phyloP scores from a whole-genome alignment of 37 sponge, comb jelly and placozoan genomes.

The Halisarca cf. caerulea region DNA sequence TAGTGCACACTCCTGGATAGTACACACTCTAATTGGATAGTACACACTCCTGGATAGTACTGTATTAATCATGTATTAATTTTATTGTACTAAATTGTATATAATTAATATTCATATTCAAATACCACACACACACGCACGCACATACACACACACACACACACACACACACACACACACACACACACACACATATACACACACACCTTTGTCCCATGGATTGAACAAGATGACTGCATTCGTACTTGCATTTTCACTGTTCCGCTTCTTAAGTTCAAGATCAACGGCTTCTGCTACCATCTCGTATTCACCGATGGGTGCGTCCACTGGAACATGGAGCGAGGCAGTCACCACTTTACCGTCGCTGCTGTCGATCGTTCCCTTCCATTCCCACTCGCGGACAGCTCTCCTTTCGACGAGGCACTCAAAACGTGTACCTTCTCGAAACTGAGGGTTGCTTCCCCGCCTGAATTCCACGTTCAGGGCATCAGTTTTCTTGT shows the following conservation, averaged over 20 bases:
- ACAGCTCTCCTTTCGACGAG: not conserved
- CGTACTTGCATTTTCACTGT: not conserved
- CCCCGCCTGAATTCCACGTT: conserved; percentile 19
- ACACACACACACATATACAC: no score
- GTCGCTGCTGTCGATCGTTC: not conserved
- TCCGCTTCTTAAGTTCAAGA: not conserved
- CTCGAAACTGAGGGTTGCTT: not conserved
- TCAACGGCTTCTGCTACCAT: conserved; percentile 2
- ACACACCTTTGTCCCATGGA: conserved; percentile 68
- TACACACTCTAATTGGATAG: no score
- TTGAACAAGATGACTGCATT: conserved; percentile 63
- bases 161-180: no score
- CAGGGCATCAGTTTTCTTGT: not conserved
- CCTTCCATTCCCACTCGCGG: conserved; percentile 22
- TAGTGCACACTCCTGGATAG: no score
- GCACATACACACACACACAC: no score
- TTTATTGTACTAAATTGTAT: no score
- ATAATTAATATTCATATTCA: no score
- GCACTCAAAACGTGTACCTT: not conserved
- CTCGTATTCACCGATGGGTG: conserved; percentile 3
- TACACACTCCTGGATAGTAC: no score
- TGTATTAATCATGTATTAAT: no score
- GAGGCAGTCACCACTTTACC: not conserved
- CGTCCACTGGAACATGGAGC: conserved; percentile 13
- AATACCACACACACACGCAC: no score